A percentile compares a stretch with the other conserved stretches of the same genome.
These are phyloP conservation scores for Cynopterus sphinx DNA, from an alignment of 2,797 vertebrate genomes.

Conservation along the genomic window DNA sequence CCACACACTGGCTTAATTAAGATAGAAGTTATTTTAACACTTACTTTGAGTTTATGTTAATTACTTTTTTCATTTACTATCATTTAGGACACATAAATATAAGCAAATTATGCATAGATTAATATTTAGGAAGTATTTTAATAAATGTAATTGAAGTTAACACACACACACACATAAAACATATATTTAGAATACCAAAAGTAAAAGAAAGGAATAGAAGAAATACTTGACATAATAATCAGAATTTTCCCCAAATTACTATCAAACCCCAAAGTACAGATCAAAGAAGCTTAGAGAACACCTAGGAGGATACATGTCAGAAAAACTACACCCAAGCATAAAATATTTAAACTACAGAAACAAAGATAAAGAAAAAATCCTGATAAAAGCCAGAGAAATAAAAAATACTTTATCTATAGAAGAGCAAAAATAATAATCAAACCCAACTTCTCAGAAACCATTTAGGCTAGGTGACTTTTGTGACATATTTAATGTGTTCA, in stretches of 20 bases:
- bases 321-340: neutral
- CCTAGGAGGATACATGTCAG: neutral
- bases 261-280: neutral
- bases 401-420: neutral
- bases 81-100: neutral
- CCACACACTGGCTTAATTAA: neutral
- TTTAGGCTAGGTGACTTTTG: neutral
- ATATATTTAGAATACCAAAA: neutral
- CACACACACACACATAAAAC: too few species aligned
- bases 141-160: neutral
- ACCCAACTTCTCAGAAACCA: neutral
- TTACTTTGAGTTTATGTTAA: neutral
- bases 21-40: neutral
- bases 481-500: neutral
- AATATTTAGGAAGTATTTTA: neutral
- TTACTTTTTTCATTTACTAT: neutral
- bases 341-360: neutral
- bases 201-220: neutral
- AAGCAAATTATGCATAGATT: neutral
- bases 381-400: neutral
- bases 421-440: neutral
- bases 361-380: neutral
- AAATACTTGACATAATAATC: neutral
- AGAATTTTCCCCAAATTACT: neutral
- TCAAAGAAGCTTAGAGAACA: neutral